Evolutionary conservation across 2,888 invertebrate species (phyloP).

Genomic region (Megamerina dolium): DNA sequence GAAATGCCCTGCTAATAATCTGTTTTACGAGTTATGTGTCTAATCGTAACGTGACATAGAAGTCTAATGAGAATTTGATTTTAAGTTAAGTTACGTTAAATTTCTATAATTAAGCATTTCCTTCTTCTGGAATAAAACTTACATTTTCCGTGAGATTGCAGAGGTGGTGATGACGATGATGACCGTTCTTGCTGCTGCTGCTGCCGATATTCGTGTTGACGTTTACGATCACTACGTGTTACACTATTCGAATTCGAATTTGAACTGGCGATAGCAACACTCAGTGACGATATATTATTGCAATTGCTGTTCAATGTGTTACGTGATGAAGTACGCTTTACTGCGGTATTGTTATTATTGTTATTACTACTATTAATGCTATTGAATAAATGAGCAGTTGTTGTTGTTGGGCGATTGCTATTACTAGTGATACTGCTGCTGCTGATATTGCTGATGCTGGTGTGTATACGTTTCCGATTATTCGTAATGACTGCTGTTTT

Average conservation of each 20-base stretch:
- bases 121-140: no score
- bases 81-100: no score
- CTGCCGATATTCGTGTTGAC: slow-evolving; percentile 22
- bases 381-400: slow-evolving; percentile 6
- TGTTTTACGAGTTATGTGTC: no score
- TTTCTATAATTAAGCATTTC: no score
- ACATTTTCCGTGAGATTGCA: slow-evolving; percentile 1
- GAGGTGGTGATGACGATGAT: neutral
- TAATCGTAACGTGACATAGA: no score
- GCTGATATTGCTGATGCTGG: neutral
- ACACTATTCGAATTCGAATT: no score
- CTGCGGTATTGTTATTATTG: slow-evolving; percentile 11
- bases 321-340: slow-evolving; percentile 20
- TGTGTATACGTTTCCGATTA: no score
- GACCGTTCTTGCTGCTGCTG: slow-evolving; percentile 4
- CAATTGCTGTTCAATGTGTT: slow-evolving; percentile 11
- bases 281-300: slow-evolving; percentile 8
- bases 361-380: slow-evolving; percentile 4
- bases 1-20: no score
- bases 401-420: slow-evolving; percentile 4
- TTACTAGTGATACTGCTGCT: no score
- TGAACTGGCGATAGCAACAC: slow-evolving; percentile 15
- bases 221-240: slow-evolving; percentile 30
- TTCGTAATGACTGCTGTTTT: no score
- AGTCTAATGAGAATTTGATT: no score